Evolutionary conservation across 2,888 invertebrate species (phyloP), one percentile per base, ranked within the genome.

Genomic region (Sesia apiformis): DNA sequence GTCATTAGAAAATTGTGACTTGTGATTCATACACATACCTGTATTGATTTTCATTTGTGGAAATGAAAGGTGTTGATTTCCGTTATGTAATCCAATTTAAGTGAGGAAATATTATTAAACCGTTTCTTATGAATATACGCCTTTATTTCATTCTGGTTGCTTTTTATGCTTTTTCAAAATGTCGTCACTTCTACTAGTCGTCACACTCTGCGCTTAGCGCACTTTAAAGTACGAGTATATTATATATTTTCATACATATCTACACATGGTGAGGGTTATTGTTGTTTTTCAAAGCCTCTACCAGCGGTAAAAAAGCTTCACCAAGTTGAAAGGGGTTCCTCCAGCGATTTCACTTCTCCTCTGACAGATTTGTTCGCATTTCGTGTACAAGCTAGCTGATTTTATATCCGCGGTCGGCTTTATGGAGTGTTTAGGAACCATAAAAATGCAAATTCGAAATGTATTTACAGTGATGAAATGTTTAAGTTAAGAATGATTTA

Each of bases 241-340:
- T 87, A 79, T 83, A 79, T 78, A 81, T 80, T 74, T 78, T 76
- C 78, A 78, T 78, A 80, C 81, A 78, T 81, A 23, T 23, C 23
- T 23, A 76, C 71, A 65, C 72, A 78, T 72, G 71, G 68, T 67
- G 74, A 68, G 80, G 76, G 78, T 80, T 83, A 88, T 88, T 88
- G 87, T 88, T 88, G 85, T 87, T 86, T 83, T 81, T 79, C 80
- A 84, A 86, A 84, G 84, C 78, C 74, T 66, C 58, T 64, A 65
- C 69, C 64, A 67, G 66, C 67, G 62, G 64, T 63, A 64, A 74
- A 72, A 71, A 72, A 70, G 72, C 74, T 78, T 77, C 71, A 67
- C 65, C 70, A 62, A 70, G 66, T 74, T 74, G 74, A 79, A 83
- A 83, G 74, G 84, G 79, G 71, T 76, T 70, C 71, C 62, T 64